Evolutionary conservation across 2,113 vertebrate genomes (phyloP).

Genomic region (Dasyornis broadbenti): DNA sequence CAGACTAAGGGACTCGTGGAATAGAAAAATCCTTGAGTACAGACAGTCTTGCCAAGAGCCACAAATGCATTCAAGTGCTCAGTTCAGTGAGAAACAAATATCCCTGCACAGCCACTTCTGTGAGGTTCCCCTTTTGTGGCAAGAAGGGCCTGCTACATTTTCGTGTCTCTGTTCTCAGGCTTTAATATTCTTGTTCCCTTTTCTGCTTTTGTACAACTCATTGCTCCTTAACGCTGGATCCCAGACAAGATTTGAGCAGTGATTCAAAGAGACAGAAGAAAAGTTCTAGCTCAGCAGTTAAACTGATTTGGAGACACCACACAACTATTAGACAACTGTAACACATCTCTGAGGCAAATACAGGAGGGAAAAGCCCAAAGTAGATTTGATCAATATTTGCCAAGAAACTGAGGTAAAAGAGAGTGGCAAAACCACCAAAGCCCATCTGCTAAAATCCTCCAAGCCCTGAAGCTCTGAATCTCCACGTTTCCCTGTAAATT

Average conservation of each 20-base stretch:
- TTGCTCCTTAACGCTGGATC: neutral
- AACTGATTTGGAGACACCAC: neutral
- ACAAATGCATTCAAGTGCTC: slow-evolving; percentile 41
- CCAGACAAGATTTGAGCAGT: neutral
- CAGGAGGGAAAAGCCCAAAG: neutral
- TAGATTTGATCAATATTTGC: neutral
- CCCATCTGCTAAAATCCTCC: neutral
- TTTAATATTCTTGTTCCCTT: neutral
- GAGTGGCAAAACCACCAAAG: neutral
- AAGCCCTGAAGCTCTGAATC: neutral
- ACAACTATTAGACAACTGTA: neutral
- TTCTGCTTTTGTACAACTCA: neutral
- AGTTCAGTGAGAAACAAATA: slow-evolving; percentile 2
- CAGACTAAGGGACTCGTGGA: neutral
- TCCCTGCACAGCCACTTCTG: neutral
- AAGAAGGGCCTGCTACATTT: neutral
- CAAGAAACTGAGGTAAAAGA: neutral
- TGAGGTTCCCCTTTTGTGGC: slow-evolving; percentile 8
- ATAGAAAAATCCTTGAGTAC: slow-evolving; percentile 37
- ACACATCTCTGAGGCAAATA: neutral
- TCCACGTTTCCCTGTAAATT: neutral
- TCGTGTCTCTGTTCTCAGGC: neutral
- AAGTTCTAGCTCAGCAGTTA: neutral
- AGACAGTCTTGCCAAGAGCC: slow-evolving; percentile 47
- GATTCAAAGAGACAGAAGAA: neutral